Evolutionary conservation across 2,888 invertebrate species (phyloP).

Genomic region (Amblyjoppa fuscipennis): DNA sequence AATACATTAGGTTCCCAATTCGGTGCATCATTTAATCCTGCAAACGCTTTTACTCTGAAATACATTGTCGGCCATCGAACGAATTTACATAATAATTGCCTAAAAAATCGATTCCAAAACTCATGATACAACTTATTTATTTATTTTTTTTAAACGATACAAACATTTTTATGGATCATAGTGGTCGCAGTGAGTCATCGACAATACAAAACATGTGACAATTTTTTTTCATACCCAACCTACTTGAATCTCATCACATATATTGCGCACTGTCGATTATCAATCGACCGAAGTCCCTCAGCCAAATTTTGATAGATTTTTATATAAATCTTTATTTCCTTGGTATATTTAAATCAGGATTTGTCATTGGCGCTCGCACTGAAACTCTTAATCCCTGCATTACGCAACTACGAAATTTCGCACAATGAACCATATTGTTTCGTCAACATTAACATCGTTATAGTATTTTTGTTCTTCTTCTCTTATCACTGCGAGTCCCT

Average conservation of each 20-base stretch:
- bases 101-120: too few species aligned
- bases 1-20: not conserved
- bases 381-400: not conserved
- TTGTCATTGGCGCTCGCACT: too few species aligned
- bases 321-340: too few species aligned
- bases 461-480: slow-evolving; percentile 4
- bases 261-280: too few species aligned
- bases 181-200: not conserved
- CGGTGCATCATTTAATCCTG: not conserved
- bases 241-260: too few species aligned
- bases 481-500: slow-evolving; percentile 24
- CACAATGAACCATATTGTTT: not conserved
- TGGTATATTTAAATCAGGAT: too few species aligned
- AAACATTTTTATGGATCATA: not conserved
- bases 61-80: not conserved
- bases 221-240: too few species aligned
- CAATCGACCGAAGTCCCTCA: too few species aligned
- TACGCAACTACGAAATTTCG: not conserved
- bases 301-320: too few species aligned
- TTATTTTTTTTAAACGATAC: too few species aligned
- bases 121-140: too few species aligned
- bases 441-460: not conserved
- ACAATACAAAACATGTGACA: not conserved
- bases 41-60: not conserved
- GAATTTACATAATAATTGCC: too few species aligned